Percentiles rank a stretch among this genome's conserved stretches.
Conservation (phyloP, 2,797 vertebrate genomes). For the Melanotaenia trifasciata region DNA sequence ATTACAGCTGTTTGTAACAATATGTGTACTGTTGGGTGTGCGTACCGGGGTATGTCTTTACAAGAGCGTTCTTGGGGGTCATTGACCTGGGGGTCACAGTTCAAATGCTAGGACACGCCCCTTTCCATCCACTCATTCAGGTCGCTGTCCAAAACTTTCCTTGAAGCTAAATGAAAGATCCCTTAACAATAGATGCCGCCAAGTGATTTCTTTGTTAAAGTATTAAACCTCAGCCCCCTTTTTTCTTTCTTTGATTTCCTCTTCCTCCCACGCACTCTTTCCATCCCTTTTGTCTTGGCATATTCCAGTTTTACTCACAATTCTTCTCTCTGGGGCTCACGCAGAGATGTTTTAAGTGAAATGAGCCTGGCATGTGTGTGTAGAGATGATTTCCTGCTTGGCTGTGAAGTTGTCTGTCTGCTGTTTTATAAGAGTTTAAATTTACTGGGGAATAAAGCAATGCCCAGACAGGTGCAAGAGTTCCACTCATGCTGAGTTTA, state of each 20-base stretch:
- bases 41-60: conserved; percentile 63
- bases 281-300: conserved; percentile 29
- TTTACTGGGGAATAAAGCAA: conserved; percentile 63
- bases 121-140: conserved; percentile 54
- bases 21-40: conserved; percentile 49
- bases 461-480: conserved; percentile 63
- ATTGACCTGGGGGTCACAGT: conserved; percentile 69
- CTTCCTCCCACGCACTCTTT: conserved; percentile 50
- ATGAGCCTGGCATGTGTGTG: conserved; percentile 28
- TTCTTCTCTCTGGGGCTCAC: conserved; percentile 20
- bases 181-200: conserved; percentile 51
- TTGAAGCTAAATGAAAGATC: conserved; percentile 69
- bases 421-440: conserved; percentile 39
- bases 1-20: conserved; percentile 43
- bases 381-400: conserved; percentile 53
- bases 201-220: conserved; percentile 66
- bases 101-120: conserved; percentile 58
- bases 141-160: conserved; percentile 46
- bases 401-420: conserved; percentile 33
- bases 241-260: conserved; percentile 36
- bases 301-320: conserved; percentile 32
- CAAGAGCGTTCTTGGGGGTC: conserved; percentile 52
- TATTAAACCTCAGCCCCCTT: conserved; percentile 48
- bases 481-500: conserved; percentile 59
- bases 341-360: conserved; percentile 33